Evolutionary conservation across 2,888 invertebrate genomes (phyloP).

Genomic region (Eumacrocentrus americanus): DNA sequence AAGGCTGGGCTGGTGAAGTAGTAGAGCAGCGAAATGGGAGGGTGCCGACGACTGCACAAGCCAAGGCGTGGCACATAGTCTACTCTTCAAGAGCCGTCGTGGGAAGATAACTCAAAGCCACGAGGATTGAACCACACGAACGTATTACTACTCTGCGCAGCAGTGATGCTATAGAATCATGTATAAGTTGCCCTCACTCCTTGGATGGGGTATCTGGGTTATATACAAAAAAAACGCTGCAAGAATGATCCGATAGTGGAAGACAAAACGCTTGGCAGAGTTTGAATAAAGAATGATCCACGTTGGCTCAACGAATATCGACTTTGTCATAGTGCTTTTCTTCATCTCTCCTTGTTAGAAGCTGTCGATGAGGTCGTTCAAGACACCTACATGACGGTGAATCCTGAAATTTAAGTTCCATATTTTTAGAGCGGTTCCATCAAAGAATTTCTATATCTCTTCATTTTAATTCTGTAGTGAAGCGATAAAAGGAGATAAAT

Average conservation of each 20-base stretch:
- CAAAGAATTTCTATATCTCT: no score
- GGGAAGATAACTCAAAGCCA: conserved; percentile 15
- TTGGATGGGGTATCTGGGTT: not conserved
- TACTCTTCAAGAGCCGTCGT: conserved; percentile 11
- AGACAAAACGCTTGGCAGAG: not conserved
- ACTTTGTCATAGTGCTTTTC: not conserved
- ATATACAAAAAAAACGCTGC: no score
- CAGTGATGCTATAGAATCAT: not conserved
- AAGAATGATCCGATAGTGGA: conserved; percentile 1
- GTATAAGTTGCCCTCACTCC: not conserved
- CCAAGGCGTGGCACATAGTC: conserved; percentile 16
- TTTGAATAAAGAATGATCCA: not conserved
- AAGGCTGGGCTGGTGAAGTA: not conserved
- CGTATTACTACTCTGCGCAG: conserved; percentile 13
- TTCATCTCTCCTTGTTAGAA: no score
- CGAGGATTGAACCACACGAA: conserved; percentile 16
- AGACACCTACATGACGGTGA: no score
- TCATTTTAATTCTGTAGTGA: no score
- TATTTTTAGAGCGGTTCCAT: no score
- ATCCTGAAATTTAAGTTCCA: no score
- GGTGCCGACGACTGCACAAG: conserved; percentile 1
- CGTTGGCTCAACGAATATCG: not conserved
- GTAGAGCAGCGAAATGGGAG: conserved; percentile 3
- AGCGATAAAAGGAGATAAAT: no score
- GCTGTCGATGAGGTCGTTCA: no score